Conservation (phyloP, 2,797 vertebrate genomes). For the Catamblyrhynchus diadema region DNA sequence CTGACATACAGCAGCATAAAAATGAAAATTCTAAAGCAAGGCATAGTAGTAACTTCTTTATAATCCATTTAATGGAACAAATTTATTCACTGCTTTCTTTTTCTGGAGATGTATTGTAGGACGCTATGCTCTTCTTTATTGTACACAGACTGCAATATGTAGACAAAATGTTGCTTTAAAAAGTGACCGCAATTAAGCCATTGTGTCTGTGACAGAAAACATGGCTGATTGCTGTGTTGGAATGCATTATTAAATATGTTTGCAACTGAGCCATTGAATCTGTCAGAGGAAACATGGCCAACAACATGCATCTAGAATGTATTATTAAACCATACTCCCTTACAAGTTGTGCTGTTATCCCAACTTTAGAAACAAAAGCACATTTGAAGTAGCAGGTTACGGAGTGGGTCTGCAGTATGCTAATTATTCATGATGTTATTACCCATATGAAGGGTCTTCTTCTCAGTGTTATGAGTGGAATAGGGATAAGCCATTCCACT, state of each 20-base stretch:
- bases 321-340: neutral
- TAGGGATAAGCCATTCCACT: neutral
- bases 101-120: neutral
- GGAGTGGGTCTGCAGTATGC: neutral
- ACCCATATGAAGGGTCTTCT: neutral
- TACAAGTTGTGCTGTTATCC: neutral
- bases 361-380: neutral
- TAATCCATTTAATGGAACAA: neutral
- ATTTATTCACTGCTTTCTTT: neutral
- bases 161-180: neutral
- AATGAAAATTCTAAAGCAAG: neutral
- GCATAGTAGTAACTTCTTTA: neutral
- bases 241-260: conserved; percentile 2
- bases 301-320: neutral
- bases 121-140: neutral
- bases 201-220: neutral
- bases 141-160: neutral
- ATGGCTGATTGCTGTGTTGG: neutral
- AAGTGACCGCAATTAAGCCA: neutral
- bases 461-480: neutral
- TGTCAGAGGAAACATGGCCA: neutral
- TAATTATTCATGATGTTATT: neutral
- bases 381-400: neutral
- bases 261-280: neutral
- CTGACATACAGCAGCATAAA: neutral